Conservation (phyloP, 2,113 vertebrate genomes). For the Callospermophilus lateralis region DNA sequence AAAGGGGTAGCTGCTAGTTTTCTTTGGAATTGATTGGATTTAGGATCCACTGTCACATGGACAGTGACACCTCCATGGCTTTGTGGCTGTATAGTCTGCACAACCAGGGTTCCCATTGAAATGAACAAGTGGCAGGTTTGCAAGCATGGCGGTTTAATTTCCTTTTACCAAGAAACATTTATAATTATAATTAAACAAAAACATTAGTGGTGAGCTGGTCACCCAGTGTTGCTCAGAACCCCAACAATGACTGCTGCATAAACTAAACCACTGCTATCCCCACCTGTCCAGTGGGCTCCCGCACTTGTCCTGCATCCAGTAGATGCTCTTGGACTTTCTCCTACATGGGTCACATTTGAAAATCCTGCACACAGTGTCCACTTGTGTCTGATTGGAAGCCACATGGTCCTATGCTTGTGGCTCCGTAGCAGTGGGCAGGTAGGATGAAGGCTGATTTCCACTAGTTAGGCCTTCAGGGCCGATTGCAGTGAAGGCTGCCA, state of each 20-base stretch:
- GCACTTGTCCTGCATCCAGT: too few species aligned
- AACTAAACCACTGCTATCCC: too few species aligned
- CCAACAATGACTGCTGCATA: background rate
- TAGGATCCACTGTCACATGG: background rate
- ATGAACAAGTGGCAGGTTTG: background rate
- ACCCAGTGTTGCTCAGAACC: background rate
- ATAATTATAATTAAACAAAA: background rate
- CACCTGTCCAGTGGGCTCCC: background rate
- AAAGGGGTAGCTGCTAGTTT: background rate
- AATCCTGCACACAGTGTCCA: background rate
- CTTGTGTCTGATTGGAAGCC: background rate
- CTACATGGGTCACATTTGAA: background rate
- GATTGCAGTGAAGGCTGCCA: background rate
- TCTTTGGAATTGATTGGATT: background rate
- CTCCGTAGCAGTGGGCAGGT: background rate
- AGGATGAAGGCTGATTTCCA: background rate
- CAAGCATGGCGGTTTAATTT: background rate
- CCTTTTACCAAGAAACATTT: background rate
- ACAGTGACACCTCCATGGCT: background rate
- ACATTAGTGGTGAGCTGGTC: background rate
- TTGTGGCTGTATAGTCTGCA: background rate
- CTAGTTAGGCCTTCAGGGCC: too few species aligned
- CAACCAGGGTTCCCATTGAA: background rate
- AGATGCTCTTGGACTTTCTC: background rate
- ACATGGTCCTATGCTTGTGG: background rate